Conservation (phyloP, 1,140 invertebrate genomes). For the Coptotermes formosanus region DNA sequence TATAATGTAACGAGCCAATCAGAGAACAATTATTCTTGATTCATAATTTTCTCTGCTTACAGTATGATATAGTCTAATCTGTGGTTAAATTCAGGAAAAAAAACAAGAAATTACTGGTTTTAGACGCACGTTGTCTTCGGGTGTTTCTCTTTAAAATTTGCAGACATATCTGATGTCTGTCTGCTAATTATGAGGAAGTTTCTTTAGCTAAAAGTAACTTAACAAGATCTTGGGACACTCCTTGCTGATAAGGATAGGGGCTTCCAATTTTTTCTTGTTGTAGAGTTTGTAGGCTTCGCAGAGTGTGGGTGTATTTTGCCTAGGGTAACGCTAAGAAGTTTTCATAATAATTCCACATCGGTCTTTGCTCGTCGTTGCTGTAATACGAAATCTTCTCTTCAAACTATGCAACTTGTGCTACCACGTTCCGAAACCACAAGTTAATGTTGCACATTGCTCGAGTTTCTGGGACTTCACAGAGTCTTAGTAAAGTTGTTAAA, state of each 20-base stretch:
- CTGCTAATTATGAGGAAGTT: not conserved
- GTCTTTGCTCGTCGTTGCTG: not conserved
- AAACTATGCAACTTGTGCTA: constrained; percentile 1
- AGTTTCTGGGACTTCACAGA: not conserved
- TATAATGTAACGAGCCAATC: no score
- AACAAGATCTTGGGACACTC: not conserved
- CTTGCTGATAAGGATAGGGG: not conserved
- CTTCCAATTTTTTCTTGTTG: not conserved
- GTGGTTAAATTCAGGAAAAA: no score
- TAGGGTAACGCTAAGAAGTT: not conserved
- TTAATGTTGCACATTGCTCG: not conserved
- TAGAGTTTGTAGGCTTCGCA: not conserved
- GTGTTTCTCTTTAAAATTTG: no score
- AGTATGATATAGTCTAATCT: no score
- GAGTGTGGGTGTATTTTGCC: not conserved
- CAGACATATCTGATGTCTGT: not conserved
- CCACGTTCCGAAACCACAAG: not conserved
- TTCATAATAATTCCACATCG: not conserved
- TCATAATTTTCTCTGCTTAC: no score
- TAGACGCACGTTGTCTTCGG: no score
- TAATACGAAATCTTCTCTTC: not conserved
- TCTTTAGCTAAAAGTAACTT: not conserved
- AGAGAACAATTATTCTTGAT: no score
- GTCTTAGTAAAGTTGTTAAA: not conserved
- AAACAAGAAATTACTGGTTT: no score